Conservation (phyloP, 2,888 invertebrate species). For the Mactromeris polynyma region DNA sequence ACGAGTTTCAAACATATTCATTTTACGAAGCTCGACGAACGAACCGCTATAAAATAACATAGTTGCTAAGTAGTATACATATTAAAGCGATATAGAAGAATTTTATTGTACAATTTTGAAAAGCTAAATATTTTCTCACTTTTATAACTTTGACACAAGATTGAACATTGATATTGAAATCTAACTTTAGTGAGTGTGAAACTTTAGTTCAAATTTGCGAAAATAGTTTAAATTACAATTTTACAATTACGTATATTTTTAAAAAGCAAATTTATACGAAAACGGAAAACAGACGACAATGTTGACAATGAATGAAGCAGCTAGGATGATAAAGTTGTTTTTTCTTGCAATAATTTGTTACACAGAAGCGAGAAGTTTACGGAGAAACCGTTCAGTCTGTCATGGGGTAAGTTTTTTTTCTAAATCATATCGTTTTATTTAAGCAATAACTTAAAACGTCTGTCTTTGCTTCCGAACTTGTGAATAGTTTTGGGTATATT, state of each 20-base stretch:
- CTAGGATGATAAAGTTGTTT: background rate
- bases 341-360: background rate
- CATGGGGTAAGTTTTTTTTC: conserved; percentile 33
- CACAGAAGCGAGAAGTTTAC: conserved; percentile 18
- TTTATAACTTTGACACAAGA: background rate
- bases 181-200: background rate
- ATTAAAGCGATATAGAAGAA: background rate
- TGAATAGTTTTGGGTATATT: background rate
- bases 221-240: background rate
- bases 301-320: background rate
- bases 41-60: background rate
- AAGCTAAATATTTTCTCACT: background rate
- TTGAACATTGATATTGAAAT: background rate
- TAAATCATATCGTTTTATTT: background rate
- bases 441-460: background rate
- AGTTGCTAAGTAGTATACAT: background rate
- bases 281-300: background rate
- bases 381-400: conserved; percentile 11
- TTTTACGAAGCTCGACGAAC: background rate
- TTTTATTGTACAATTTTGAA: background rate
- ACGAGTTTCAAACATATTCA: background rate
- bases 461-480: background rate
- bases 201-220: background rate
- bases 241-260: background rate
- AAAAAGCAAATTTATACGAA: background rate